Evolutionary conservation across 2,113 vertebrate genomes (phyloP), one percentile per base, ranked within the genome.

Genomic region (Ovis canadensis): DNA sequence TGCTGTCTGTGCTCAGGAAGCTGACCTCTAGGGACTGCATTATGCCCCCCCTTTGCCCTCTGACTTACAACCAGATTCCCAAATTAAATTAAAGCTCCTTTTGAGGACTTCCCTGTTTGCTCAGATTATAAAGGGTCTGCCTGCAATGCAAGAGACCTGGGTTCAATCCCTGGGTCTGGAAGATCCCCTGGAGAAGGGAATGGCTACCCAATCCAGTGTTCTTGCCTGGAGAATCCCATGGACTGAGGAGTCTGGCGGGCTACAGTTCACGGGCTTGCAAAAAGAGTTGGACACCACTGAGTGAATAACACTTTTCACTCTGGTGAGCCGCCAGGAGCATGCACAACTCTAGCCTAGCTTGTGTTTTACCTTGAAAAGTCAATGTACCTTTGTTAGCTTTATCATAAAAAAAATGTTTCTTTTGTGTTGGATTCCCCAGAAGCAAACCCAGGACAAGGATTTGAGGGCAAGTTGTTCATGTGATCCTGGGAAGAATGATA

Each of bases 381-480:
- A 48, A 57, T 25, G 55, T 29, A 82, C n/a, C 88, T 92, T 92
- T 89, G 36, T 95, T 80, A 88, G 43, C 36, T 97, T 92, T 91
- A 59, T 93, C 86, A 80, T 88, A 95, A 95, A 92, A 60, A 60
- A 59, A 27, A 59, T 78, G 62, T 97, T 95, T 94, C 96, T 94
- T 85, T 96, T 92, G 83, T 52, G 82, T 52, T 45, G 2, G 60
- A 2, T 78, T 96, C 96, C 40, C 83, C 55, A 74, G 96, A 67
- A 91, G 54, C 57, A 92, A 88, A 87, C 21, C 71, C 6, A 23
- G 95, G 83, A 81, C 17, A 81, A 27, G 54, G 36, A 14, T 48
- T 11, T 54, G 88, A 93, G 40, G 96, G 29, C 33, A 71, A 91
- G 82, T 60, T 25, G 7, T 94, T 96, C 86, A 62, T 52, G 8